phyloP scores from a whole-genome alignment of 2,797 vertebrate species.

The Crocodylus rhombifer region DNA sequence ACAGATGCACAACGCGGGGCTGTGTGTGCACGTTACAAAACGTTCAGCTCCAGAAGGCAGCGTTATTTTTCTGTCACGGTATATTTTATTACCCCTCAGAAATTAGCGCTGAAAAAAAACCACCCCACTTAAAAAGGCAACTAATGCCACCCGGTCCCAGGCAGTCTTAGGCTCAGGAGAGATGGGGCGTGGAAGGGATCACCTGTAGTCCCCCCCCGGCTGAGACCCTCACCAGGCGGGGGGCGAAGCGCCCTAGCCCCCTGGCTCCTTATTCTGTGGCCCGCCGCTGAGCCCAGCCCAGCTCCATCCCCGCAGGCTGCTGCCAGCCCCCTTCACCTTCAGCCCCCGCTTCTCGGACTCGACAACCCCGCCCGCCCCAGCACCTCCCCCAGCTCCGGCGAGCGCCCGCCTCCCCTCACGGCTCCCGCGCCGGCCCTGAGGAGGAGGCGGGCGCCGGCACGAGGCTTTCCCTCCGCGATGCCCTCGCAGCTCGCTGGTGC shows the following conservation, averaged over 20 bases:
- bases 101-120: not conserved
- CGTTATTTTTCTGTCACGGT: no score
- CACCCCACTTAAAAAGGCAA: no score
- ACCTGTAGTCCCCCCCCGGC: not conserved
- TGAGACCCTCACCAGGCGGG: constrained; percentile 23
- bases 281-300: not conserved
- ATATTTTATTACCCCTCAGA: not conserved
- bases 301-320: no score
- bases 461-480: not conserved
- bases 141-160: no score
- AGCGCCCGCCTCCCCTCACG: not conserved
- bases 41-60: not conserved
- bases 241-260: not conserved
- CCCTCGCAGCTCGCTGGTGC: not conserved
- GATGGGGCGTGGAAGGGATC: no score
- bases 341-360: no score
- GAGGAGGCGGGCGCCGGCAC: not conserved
- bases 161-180: no score
- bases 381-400: not conserved
- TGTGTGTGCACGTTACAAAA: not conserved
- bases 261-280: not conserved
- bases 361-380: no score
- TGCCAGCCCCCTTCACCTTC: no score
- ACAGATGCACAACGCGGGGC: not conserved
- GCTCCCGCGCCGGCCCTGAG: not conserved